Conservation (phyloP, 2,113 vertebrate genomes). For the Plecotus auritus region DNA sequence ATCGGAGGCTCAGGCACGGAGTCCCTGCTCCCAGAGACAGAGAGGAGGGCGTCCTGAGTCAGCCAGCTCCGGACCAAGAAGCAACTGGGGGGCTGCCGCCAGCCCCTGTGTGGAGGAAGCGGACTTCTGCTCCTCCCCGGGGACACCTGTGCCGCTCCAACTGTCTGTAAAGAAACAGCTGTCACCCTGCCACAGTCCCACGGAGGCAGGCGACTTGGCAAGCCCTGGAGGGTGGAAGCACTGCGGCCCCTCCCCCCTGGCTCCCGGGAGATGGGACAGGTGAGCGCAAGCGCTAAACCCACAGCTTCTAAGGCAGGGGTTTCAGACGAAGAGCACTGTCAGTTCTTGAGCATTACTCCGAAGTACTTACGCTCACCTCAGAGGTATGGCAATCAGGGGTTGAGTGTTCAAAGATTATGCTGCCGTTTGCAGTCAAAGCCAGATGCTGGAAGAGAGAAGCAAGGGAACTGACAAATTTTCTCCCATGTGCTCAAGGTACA, state of each 20-base stretch:
- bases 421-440: background rate
- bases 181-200: background rate
- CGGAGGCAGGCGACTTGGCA: background rate
- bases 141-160: background rate
- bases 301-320: background rate
- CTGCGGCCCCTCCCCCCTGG: background rate
- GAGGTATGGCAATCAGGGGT: conserved; percentile 5
- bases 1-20: background rate
- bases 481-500: background rate
- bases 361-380: conserved; percentile 16
- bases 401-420: background rate
- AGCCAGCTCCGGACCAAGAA: too few species aligned
- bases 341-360: background rate
- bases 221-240: too few species aligned
- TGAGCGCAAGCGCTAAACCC: background rate
- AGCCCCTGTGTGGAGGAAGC: accelerated
- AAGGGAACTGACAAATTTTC: background rate
- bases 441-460: background rate
- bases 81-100: too few species aligned
- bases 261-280: background rate
- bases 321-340: background rate
- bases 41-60: background rate
- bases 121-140: background rate
- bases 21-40: background rate
- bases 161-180: background rate